These are phyloP conservation scores for Pterois miles DNA, from an alignment of 2,797 vertebrate species.

Conservation along the genomic window DNA sequence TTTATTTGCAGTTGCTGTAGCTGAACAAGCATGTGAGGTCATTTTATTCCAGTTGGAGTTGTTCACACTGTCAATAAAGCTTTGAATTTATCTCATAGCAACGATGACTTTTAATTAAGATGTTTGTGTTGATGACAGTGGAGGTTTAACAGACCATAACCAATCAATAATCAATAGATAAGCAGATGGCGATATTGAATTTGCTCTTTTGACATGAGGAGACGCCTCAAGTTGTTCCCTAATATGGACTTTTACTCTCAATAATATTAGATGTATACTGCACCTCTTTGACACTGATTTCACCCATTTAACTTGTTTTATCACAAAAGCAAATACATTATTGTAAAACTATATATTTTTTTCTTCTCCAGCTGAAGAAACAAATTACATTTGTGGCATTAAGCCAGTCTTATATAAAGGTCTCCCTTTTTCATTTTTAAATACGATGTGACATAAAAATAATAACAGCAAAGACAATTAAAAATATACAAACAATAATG, in stretches of 20 bases:
- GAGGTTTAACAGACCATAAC: not conserved
- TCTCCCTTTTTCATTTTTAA: not conserved
- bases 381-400: not conserved
- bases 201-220: not conserved
- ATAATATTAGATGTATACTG: not conserved
- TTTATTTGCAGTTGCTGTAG: not conserved
- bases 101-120: constrained; percentile 31
- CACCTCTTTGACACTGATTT: not conserved
- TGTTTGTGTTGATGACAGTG: constrained; percentile 21
- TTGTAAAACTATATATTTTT: too few relatives aligned
- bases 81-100: constrained; percentile 21
- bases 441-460: not conserved
- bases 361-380: not conserved
- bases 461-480: not conserved
- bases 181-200: constrained; percentile 31
- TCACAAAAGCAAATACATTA: not conserved
- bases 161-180: constrained; percentile 27
- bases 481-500: too few relatives aligned
- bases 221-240: not conserved
- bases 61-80: constrained; percentile 3
- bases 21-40: not conserved
- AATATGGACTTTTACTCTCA: not conserved
- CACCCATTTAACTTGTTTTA: not conserved
- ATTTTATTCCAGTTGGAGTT: not conserved
- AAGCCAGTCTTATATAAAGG: not conserved